Percentiles rank a stretch among this genome's conserved stretches.
phyloP scores from a whole-genome alignment of 2,113 vertebrate genomes.

The Bambusicola thoracicus region DNA sequence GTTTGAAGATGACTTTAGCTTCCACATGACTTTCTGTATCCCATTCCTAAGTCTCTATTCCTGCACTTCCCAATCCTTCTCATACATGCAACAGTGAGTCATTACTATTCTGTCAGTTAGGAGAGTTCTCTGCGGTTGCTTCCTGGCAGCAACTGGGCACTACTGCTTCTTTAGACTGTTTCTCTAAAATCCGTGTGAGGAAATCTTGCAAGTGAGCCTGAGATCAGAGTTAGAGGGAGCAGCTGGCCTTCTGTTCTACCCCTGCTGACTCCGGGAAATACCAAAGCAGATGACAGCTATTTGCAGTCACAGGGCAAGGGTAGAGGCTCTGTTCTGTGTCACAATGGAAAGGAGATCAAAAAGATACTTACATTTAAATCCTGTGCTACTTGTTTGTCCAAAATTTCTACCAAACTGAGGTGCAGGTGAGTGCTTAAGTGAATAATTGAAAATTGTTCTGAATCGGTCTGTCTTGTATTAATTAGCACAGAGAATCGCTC shows the following conservation, averaged over 20 bases:
- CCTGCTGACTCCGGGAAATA: not conserved
- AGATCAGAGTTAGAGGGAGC: not conserved
- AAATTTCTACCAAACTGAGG: not conserved
- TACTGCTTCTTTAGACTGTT: not conserved
- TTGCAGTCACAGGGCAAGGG: not conserved
- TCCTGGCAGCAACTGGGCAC: not conserved
- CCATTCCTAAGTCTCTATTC: not conserved
- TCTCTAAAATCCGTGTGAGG: not conserved
- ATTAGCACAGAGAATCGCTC: not conserved
- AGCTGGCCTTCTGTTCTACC: not conserved
- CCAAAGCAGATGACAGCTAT: not conserved
- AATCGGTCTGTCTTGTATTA: not conserved
- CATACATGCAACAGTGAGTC: not conserved
- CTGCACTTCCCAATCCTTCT: rapidly evolving
- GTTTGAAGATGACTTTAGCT: not conserved
- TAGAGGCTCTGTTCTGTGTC: not conserved
- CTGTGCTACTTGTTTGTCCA: not conserved
- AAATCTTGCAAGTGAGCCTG: not conserved
- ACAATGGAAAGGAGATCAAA: not conserved
- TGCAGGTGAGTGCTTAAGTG: not conserved
- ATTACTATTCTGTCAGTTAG: not conserved
- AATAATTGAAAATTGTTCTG: not conserved
- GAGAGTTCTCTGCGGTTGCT: not conserved
- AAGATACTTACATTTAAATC: not conserved
- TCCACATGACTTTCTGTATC: not conserved